Percentiles rank a stretch among this genome's conserved stretches.
These are phyloP conservation scores for Pseudococcus viburni DNA, from an alignment of 2,888 invertebrate species.

Conservation along the genomic window DNA sequence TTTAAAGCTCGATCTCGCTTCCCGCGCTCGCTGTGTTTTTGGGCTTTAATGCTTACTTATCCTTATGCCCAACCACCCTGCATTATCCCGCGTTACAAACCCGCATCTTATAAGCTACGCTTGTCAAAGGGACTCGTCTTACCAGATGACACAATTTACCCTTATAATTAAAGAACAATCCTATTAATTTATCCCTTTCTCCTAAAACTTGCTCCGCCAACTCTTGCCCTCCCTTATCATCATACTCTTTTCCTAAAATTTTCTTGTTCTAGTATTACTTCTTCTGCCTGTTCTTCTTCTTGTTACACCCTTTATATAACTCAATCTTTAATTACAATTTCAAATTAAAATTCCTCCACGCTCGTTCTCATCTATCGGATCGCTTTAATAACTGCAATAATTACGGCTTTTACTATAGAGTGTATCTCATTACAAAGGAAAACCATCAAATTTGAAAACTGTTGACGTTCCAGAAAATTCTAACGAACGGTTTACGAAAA, in stretches of 20 bases:
- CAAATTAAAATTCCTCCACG: conserved; percentile 66
- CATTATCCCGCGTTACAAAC: conserved; percentile 32
- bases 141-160: conserved; percentile 66
- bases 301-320: conserved; percentile 62
- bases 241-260: conserved; percentile 40
- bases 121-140: conserved; percentile 65
- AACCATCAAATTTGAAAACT: conserved; percentile 65
- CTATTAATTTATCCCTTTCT: conserved; percentile 66
- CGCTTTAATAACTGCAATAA: conserved; percentile 65
- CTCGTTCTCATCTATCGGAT: conserved; percentile 42
- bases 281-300: conserved; percentile 47
- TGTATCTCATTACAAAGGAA: conserved; percentile 64
- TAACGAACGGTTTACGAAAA: conserved; percentile 57
- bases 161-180: conserved; percentile 67
- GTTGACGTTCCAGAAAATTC: conserved; percentile 64
- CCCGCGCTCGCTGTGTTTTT: conserved; percentile 6
- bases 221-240: conserved; percentile 24
- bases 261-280: conserved; percentile 60
- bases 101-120: conserved; percentile 62
- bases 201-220: not conserved
- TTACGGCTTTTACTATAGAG: conserved; percentile 62
- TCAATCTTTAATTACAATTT: conserved; percentile 67
- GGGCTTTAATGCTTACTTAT: conserved; percentile 42
- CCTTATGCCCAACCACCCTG: conserved; percentile 51
- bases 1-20: conserved; percentile 41